Base-by-base conservation (phyloP, 1,140 invertebrate species). In the Phocides pigmalion region DNA sequence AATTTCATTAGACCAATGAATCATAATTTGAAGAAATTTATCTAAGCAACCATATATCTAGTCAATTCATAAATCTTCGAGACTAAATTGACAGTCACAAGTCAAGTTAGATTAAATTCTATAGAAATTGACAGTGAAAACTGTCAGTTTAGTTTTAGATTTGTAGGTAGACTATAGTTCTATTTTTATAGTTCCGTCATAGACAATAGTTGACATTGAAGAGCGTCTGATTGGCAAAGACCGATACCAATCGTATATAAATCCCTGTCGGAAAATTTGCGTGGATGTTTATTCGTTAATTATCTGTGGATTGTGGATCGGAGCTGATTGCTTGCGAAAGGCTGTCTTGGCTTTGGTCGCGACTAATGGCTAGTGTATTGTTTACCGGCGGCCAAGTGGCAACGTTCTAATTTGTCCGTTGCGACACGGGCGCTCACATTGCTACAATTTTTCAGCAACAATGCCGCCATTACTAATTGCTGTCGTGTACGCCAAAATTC, bases 311-410 rank as follows among this genome's bases (percentile, higher is more conserved):
- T 39, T 47, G 56, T 61, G 56, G 15, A 46, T 47, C 42, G 42
- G 42, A 59, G 54, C 16, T 46, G 54, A 25, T 61, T 61, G 56
- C 56, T 61, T 61, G 56, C 56, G 56, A 61, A 61, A 61, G 56
- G 25, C 17, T 61, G 28, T 61, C 56, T 61, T 59, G 56, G 56
- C 56, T 14, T 44, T 19, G 16, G 20, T 46, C 14, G 12, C 20
- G 32, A 9, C 35, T 47, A 47, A 20, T 20, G n/a, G 47, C 32
- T 14, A 0, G 32, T 46, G 32, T 46, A 59, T 59, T 59, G 56
- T 59, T 32, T 59, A 22, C 49, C 41, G 41, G 53, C 56, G 9
- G 56, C 56, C 56, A 59, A 59, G 56, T 59, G 15, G 49, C 44
- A 22, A 59, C 25, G 56, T 59, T 47, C 56, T 59, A 59, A 59